These are phyloP conservation scores for Puma concolor DNA, from an alignment of 2,113 vertebrate genomes.

Conservation along the genomic window DNA sequence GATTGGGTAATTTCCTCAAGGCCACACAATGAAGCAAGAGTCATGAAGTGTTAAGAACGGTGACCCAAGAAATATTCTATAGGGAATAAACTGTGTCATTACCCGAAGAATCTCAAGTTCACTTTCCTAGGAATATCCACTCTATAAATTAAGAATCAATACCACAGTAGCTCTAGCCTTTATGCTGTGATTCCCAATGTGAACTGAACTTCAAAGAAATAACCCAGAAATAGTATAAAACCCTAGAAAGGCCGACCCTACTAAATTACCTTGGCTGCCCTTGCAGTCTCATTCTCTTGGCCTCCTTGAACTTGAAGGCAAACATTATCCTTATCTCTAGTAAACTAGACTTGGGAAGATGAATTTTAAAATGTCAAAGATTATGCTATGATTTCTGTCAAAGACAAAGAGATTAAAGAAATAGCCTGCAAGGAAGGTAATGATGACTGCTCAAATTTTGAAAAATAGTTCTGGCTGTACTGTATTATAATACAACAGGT, in stretches of 20 bases:
- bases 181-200: not conserved
- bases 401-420: slow-evolving; percentile 26
- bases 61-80: slow-evolving; percentile 40
- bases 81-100: slow-evolving; percentile 42
- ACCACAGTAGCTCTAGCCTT: not conserved
- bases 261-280: slow-evolving; percentile 29
- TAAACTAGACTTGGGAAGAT: not conserved
- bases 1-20: slow-evolving; percentile 19
- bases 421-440: not conserved
- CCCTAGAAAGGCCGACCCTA: not conserved
- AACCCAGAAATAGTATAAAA: slow-evolving; percentile 42
- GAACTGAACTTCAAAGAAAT: slow-evolving; percentile 18
- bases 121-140: slow-evolving; percentile 23
- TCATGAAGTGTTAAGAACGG: not conserved
- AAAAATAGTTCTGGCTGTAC: not conserved
- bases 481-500: not conserved
- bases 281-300: slow-evolving; percentile 3
- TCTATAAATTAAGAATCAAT: slow-evolving; percentile 61
- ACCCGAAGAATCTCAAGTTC: not conserved
- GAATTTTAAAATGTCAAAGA: slow-evolving; percentile 34
- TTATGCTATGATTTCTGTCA: not conserved
- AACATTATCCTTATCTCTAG: slow-evolving; percentile 19
- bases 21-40: slow-evolving; percentile 49
- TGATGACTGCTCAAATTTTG: not conserved
- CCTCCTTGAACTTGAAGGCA: slow-evolving; percentile 40